Conservation (phyloP, 2,888 invertebrate genomes). For the Mermis nigrescens region DNA sequence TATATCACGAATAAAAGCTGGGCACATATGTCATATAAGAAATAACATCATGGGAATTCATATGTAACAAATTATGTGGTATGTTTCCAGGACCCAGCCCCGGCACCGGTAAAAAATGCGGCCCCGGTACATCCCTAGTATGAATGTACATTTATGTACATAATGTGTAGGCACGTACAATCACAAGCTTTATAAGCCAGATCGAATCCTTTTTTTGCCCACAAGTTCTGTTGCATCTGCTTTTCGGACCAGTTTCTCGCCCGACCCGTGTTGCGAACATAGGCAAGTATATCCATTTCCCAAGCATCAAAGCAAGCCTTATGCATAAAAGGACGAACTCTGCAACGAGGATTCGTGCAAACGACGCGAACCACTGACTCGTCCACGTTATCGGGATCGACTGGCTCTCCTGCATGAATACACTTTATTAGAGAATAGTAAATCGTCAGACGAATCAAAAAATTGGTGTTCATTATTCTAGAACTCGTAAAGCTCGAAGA, state of each 20-base stretch:
- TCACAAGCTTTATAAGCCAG: slow-evolving; percentile 81
- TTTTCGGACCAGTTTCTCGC: slow-evolving; percentile 85
- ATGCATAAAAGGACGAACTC: slow-evolving; percentile 77
- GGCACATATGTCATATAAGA: too few relatives aligned
- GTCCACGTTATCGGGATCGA: slow-evolving; percentile 3
- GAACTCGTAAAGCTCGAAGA: too few relatives aligned
- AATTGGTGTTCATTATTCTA: too few relatives aligned
- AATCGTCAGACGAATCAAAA: too few relatives aligned
- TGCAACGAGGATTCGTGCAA: slow-evolving; percentile 83
- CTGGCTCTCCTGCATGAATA: not conserved
- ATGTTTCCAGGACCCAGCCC: too few relatives aligned
- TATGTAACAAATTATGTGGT: too few relatives aligned
- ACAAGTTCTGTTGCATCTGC: slow-evolving; percentile 76
- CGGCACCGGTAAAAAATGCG: too few relatives aligned
- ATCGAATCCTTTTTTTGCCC: slow-evolving; percentile 95
- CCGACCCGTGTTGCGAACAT: slow-evolving; percentile 68
- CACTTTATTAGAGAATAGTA: not conserved
- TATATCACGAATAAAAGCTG: not conserved
- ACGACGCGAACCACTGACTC: slow-evolving; percentile 58
- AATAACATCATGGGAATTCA: too few relatives aligned
- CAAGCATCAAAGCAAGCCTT: slow-evolving; percentile 80
- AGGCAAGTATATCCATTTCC: slow-evolving; percentile 70
- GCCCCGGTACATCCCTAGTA: too few relatives aligned
- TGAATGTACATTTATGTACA: too few relatives aligned
- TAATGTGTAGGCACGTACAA: too few relatives aligned